These are phyloP conservation scores for Macrotis lagotis DNA, from an alignment of 2,113 vertebrate species.

Conservation along the genomic window DNA sequence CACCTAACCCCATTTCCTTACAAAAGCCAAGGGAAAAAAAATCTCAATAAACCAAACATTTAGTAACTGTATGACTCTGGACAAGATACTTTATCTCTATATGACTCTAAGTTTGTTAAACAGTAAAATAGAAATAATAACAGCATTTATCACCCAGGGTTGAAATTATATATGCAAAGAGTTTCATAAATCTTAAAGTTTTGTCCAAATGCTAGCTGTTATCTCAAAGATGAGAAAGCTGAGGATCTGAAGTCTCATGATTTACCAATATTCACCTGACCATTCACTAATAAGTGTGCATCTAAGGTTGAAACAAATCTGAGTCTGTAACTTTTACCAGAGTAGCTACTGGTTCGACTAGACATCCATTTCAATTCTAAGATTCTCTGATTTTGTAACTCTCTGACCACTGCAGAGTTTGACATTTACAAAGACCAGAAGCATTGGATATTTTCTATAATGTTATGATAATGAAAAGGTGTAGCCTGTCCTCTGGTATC, in stretches of 20 bases:
- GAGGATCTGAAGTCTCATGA: background rate
- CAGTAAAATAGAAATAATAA: background rate
- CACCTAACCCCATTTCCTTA: no score
- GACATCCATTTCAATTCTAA: background rate
- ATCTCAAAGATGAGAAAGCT: background rate
- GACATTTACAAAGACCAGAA: background rate
- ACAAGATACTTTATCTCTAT: background rate
- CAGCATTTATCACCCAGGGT: background rate
- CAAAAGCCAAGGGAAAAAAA: no score
- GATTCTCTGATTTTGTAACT: background rate
- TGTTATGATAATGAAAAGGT: background rate
- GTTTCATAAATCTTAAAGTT: background rate
- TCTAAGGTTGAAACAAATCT: background rate
- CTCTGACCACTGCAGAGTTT: background rate
- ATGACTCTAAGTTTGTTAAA: background rate
- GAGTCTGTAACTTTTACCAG: background rate
- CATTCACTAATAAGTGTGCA: background rate
- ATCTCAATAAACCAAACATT: no score
- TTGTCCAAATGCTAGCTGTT: background rate
- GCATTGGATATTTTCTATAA: background rate
- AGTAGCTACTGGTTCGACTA: background rate
- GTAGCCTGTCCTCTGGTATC: background rate
- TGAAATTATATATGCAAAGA: background rate
- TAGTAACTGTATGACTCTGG: background rate
- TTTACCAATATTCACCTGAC: background rate